phyloP scores from a whole-genome alignment of 2,113 vertebrate genomes.

The Hippopotamus amphibius region DNA sequence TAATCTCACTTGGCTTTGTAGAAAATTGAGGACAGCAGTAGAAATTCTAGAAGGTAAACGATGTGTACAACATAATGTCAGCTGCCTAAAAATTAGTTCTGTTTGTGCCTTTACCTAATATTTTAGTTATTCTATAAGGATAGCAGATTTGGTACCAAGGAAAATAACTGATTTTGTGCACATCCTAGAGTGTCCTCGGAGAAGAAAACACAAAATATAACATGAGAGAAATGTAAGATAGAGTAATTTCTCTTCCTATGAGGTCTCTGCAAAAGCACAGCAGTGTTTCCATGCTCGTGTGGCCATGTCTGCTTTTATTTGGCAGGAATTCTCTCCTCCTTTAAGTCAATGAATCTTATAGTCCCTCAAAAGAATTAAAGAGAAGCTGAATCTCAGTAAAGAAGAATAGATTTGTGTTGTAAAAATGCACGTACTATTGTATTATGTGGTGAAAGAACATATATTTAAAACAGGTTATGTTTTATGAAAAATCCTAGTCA shows the following conservation, averaged over 20 bases:
- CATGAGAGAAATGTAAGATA: neutral
- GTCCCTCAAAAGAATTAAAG: slow-evolving; percentile 58
- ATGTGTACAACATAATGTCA: neutral
- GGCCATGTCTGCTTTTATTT: slow-evolving; percentile 21
- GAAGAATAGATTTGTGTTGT: slow-evolving; percentile 66
- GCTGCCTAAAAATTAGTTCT: neutral
- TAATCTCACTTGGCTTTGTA: neutral
- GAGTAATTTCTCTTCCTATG: neutral
- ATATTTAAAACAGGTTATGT: slow-evolving; percentile 53
- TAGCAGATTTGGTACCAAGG: neutral
- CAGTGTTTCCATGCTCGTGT: slow-evolving; percentile 28
- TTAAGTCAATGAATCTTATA: slow-evolving; percentile 61
- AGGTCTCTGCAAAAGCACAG: neutral
- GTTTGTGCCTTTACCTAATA: neutral
- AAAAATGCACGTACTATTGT: slow-evolving; percentile 33
- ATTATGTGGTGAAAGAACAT: slow-evolving; percentile 63
- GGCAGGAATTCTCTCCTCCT: slow-evolving; percentile 64
- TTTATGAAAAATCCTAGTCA: slow-evolving; percentile 63
- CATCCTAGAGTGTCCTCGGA: neutral
- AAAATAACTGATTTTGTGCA: neutral
- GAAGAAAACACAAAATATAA: neutral
- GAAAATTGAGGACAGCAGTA: neutral
- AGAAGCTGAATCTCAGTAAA: slow-evolving; percentile 58
- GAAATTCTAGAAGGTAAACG: neutral
- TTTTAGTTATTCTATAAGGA: neutral